Conservation (phyloP, 2,888 invertebrate genomes). For the Julus scanicus region DNA sequence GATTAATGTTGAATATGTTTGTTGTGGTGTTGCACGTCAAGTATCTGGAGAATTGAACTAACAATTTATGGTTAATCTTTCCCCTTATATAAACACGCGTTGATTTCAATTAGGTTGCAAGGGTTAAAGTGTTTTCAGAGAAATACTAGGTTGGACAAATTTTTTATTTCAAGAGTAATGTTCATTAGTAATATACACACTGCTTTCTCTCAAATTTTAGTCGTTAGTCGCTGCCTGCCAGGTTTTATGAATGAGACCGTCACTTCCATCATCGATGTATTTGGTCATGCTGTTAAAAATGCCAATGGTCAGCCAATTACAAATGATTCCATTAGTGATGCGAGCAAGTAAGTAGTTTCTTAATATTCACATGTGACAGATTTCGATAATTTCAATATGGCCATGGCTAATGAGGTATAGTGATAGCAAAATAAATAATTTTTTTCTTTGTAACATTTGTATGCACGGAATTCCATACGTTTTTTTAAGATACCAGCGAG, state of each 20-base stretch:
- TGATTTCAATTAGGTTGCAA: no score
- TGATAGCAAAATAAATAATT: background rate
- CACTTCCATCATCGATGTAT: slow-evolving; percentile 38
- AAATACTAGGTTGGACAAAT: no score
- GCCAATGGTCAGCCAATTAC: slow-evolving; percentile 50
- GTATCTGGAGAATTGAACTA: background rate
- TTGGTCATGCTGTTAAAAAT: background rate
- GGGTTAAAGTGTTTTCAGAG: no score
- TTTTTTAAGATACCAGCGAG: no score
- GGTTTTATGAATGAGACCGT: slow-evolving; percentile 61
- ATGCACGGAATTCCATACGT: background rate
- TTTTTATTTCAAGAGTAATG: no score
- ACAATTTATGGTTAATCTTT: background rate
- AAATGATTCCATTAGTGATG: slow-evolving; percentile 59
- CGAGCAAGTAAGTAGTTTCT: slow-evolving; percentile 61
- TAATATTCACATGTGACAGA: slow-evolving; percentile 53
- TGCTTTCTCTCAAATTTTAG: slow-evolving; percentile 63
- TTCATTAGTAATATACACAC: no score
- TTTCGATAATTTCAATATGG: no score
- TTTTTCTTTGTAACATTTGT: background rate
- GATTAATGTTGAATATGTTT: background rate
- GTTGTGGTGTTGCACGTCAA: background rate
- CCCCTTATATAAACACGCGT: background rate
- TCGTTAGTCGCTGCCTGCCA: slow-evolving; percentile 72
- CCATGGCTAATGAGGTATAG: no score